Percentiles rank a stretch among this genome's conserved stretches.
These are phyloP conservation scores for Orchesella cincta DNA, from an alignment of 1,140 invertebrate genomes.

Conservation along the genomic window DNA sequence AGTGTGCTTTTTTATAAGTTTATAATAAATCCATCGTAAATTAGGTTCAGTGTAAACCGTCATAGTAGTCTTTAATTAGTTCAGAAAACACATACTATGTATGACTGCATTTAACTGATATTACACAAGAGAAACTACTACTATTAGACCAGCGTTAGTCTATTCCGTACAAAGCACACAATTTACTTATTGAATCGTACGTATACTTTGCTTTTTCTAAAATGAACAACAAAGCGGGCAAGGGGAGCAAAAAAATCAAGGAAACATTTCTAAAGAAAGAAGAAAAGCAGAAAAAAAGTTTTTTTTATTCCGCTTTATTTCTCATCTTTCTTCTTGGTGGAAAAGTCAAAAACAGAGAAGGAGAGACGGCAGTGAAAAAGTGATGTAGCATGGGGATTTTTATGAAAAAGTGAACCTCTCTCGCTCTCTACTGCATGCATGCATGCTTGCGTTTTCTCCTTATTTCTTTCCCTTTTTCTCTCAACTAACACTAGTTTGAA, in stretches of 20 bases:
- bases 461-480: conserved; percentile 7
- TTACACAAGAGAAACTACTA: too few species aligned
- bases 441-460: conserved; percentile 25
- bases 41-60: too few species aligned
- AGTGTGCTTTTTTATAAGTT: too few species aligned
- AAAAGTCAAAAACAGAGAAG: conserved; percentile 28
- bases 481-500: conserved; percentile 19
- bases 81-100: too few species aligned
- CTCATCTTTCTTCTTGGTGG: conserved; percentile 25
- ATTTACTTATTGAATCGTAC: too few species aligned
- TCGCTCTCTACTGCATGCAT: conserved; percentile 7
- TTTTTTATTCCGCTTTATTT: conserved; percentile 29
- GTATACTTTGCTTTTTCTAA: too few species aligned
- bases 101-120: too few species aligned
- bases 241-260: conserved; percentile 1
- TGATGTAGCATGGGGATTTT: conserved; percentile 28
- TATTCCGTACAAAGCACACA: too few species aligned
- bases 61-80: too few species aligned
- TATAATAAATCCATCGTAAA: too few species aligned
- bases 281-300: conserved; percentile 19
- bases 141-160: too few species aligned
- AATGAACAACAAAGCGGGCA: too few species aligned
- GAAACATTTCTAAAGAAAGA: neutral
- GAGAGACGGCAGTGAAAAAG: conserved; percentile 28
- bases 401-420: conserved; percentile 28